A percentile compares a stretch with the other conserved stretches of the same genome.
Conservation (phyloP, 1,140 invertebrate species). For the Rhopalosiphum maidis region DNA sequence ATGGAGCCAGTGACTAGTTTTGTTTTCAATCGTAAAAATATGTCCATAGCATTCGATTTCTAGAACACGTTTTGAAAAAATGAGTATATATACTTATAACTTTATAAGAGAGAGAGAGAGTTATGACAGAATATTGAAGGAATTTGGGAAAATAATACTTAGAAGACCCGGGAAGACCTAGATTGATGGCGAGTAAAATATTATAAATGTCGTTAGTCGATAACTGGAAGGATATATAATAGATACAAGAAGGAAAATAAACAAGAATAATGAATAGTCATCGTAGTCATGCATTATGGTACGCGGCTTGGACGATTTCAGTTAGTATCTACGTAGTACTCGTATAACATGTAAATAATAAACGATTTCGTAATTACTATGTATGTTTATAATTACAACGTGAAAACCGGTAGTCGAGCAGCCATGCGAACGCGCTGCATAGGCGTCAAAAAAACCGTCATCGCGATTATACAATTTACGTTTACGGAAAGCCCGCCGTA, state of each 20-base stretch:
- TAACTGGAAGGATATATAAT: neutral
- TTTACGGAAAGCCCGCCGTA: neutral
- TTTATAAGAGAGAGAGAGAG: too few relatives aligned
- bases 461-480: neutral
- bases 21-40: neutral
- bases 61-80: neutral
- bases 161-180: neutral
- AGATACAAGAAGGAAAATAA: neutral
- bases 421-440: neutral
- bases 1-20: neutral
- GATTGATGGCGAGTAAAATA: neutral
- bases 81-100: neutral
- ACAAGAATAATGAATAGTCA: neutral
- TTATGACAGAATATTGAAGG: neutral
- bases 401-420: neutral
- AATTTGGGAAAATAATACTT: neutral
- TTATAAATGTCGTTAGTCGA: neutral
- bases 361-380: neutral
- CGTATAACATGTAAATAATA: too few relatives aligned
- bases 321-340: too few relatives aligned
- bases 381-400: neutral
- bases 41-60: neutral
- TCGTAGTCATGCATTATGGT: neutral
- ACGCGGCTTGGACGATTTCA: neutral
- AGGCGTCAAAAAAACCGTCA: neutral